phyloP scores from a whole-genome alignment of 35 echinoderm and acorn worm species.

The Hemicentrotus pulcherrimus region DNA sequence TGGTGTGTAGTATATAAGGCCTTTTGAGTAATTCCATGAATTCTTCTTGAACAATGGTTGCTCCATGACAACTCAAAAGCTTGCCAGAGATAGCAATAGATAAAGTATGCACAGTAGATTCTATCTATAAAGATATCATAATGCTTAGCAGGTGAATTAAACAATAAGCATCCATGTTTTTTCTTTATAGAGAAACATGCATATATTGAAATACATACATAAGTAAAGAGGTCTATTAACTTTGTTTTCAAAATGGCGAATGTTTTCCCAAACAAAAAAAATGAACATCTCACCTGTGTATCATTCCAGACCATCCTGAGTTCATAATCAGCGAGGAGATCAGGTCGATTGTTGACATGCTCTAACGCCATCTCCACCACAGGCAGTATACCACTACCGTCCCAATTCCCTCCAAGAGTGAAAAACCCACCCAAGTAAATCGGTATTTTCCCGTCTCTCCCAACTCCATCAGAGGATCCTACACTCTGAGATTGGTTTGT shows the following conservation, averaged over 20 bases:
- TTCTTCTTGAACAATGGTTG: too few species aligned
- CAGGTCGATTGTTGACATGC: conserved; percentile 64
- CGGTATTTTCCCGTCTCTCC: conserved; percentile 40
- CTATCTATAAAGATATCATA: too few species aligned
- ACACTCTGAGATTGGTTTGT: neutral
- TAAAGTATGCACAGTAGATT: too few species aligned
- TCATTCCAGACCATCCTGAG: conserved; percentile 88
- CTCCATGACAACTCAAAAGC: too few species aligned
- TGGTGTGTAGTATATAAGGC: too few species aligned
- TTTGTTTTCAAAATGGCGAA: neutral
- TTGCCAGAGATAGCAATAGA: too few species aligned
- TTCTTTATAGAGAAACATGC: too few species aligned
- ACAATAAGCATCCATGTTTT: too few species aligned
- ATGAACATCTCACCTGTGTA: conserved; percentile 72
- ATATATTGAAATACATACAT: neutral
- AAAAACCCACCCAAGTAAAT: conserved; percentile 83
- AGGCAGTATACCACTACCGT: conserved; percentile 80
- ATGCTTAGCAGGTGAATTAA: too few species aligned
- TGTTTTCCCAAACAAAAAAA: neutral
- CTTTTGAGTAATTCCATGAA: too few species aligned
- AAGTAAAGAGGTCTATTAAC: neutral
- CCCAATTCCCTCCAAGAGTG: conserved; percentile 72
- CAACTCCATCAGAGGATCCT: neutral
- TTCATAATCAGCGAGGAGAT: conserved; percentile 72
- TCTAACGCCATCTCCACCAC: conserved; percentile 80